A percentile compares a stretch with the other conserved stretches of the same genome.
Evolutionary conservation across 2,113 vertebrate genomes (phyloP).

Genomic region (Callionymus lyra): DNA sequence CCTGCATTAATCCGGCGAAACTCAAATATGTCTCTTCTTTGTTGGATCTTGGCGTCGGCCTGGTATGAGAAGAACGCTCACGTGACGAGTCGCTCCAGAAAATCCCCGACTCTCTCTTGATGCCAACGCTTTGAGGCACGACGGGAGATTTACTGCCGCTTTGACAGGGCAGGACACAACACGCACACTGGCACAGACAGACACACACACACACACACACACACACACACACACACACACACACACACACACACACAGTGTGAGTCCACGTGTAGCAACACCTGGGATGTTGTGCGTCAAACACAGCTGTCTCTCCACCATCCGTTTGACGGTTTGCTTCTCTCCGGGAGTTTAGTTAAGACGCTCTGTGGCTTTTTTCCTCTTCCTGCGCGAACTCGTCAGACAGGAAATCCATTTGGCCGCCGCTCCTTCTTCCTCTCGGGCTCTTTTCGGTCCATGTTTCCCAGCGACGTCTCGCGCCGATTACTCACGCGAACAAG

Average conservation of each 20-base stretch:
- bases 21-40: constrained; percentile 19
- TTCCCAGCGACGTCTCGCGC: background rate
- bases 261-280: constrained; percentile 31
- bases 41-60: constrained; percentile 33
- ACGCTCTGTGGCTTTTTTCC: background rate
- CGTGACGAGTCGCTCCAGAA: constrained; percentile 7
- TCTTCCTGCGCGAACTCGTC: background rate
- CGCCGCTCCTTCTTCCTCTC: background rate
- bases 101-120: constrained; percentile 20
- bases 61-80: constrained; percentile 36
- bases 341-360: no score
- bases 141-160: constrained; percentile 19
- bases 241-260: constrained; percentile 12
- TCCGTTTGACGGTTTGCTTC: constrained; percentile 10
- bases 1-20: background rate
- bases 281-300: constrained; percentile 47
- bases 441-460: background rate
- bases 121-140: constrained; percentile 29
- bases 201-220: constrained; percentile 1
- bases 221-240: constrained; percentile 16
- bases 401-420: constrained; percentile 5
- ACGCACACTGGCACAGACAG: constrained; percentile 28
- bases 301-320: constrained; percentile 40
- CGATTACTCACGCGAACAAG: no score
- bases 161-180: constrained; percentile 37